Evolutionary conservation across 2,113 vertebrate genomes (phyloP).

Genomic region (Natator depressus): DNA sequence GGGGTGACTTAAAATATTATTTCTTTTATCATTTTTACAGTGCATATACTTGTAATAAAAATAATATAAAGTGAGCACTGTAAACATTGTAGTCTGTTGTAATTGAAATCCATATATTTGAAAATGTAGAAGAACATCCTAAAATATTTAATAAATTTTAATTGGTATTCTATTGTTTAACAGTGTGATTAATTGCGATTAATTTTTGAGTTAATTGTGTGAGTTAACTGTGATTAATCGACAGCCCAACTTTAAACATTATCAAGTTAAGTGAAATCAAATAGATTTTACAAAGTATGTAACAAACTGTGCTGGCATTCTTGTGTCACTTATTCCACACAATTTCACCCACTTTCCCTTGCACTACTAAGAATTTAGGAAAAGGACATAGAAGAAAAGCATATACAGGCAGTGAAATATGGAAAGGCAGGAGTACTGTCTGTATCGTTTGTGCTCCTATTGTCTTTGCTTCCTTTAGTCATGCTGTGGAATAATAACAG

Average conservation of each 20-base stretch:
- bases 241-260: background rate
- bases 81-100: too few species aligned
- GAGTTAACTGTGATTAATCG: too few species aligned
- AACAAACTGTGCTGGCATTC: background rate
- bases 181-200: too few species aligned
- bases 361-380: background rate
- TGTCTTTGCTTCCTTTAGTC: background rate
- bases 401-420: background rate
- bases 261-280: background rate
- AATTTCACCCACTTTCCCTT: background rate
- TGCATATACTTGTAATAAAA: too few species aligned
- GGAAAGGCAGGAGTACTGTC: background rate
- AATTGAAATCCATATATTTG: too few species aligned
- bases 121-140: too few species aligned
- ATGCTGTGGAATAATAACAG: background rate
- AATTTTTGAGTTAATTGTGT: too few species aligned
- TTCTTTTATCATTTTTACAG: too few species aligned
- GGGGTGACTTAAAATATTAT: too few species aligned
- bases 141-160: too few species aligned
- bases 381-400: background rate
- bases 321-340: fast-evolving
- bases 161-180: too few species aligned
- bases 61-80: too few species aligned
- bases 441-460: background rate
- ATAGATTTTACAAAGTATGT: background rate